Evolutionary conservation across 2,888 invertebrate species (phyloP), one percentile per base, ranked within the genome.

Genomic region (Ypsolopha scabrella): DNA sequence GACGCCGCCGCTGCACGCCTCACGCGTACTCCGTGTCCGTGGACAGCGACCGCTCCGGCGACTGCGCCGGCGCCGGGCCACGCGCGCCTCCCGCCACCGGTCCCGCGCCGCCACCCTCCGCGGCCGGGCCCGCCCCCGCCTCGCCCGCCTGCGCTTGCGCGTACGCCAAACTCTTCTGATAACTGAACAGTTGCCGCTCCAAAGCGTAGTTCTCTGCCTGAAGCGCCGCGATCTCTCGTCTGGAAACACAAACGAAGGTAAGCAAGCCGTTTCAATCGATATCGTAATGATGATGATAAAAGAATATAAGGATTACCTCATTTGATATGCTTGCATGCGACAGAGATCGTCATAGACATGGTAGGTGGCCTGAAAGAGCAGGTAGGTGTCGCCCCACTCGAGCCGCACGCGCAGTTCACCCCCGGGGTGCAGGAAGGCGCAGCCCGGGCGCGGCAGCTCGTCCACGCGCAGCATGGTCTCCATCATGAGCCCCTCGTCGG

Each of bases 191-290:
- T 75, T 94, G 94, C 60, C 93, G 87, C 79, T 94, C 94, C 64
- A 94, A 85, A 55, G 92, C 92, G 75, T 93, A 92, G 73, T 94
- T 94, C 75, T 94, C 94, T n/a, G 93, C 91, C 72, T 94, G 94
- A 49, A 94, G 87, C 9, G 91, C 92, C 57, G 90, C 88, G 57
- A 94, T 93, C 74, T 94, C 94, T 48, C 93, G 90, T 68, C 93
- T 93, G 86, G 10, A 82, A 85, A 36, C 36, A 47, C 61, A 55
- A 61, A 53, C 11, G 14, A 7, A 41, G 41, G 44, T 36, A 13
- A 9, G 39, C 6, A 10, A 11, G 48, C 24, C 11, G 8, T 13
- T 10, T 10, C 7, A 11, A 34, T 34, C 11, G 11, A 34, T 9
- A 39, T 11, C 10, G 35, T 8, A 46, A 41, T 9, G 10, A n/a